phyloP scores from a whole-genome alignment of 2,797 vertebrate species.

The Smutsia gigantea region DNA sequence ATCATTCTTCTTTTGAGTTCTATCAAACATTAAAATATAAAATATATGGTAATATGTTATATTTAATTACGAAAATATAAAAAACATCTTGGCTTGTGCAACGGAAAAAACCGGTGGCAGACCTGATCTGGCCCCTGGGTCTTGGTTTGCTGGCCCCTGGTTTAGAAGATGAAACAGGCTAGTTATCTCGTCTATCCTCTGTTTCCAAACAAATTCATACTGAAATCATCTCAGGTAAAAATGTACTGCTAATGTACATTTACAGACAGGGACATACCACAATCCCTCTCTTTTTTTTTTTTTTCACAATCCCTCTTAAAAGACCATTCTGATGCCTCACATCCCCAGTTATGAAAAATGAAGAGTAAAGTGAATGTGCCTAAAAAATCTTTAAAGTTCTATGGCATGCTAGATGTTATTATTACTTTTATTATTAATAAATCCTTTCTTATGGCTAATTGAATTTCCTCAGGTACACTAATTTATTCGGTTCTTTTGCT shows the following conservation, averaged over 20 bases:
- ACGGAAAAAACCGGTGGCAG: constrained; percentile 8
- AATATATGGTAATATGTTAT: too few relatives aligned
- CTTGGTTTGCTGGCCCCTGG: neutral
- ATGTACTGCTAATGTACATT: neutral
- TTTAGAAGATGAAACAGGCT: neutral
- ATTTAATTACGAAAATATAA: neutral
- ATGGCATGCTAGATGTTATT: neutral
- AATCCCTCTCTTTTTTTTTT: neutral
- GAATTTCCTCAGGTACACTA: neutral
- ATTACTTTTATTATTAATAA: neutral
- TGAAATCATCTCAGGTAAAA: neutral
- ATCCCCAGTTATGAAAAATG: constrained; percentile 36
- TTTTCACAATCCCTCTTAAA: neutral
- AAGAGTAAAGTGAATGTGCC: constrained; percentile 38
- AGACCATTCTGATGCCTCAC: neutral
- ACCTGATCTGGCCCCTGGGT: neutral
- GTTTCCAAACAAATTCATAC: neutral
- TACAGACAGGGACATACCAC: neutral
- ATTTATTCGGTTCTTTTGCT: constrained; percentile 30
- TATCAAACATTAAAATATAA: neutral
- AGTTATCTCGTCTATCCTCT: neutral
- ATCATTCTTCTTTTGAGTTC: constrained; percentile 35
- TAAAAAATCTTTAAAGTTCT: constrained; percentile 47
- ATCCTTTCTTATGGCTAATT: constrained; percentile 24
- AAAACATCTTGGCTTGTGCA: neutral